These are phyloP conservation scores for Cistogaster globosa DNA, from an alignment of 2,888 invertebrate species.

Conservation along the genomic window DNA sequence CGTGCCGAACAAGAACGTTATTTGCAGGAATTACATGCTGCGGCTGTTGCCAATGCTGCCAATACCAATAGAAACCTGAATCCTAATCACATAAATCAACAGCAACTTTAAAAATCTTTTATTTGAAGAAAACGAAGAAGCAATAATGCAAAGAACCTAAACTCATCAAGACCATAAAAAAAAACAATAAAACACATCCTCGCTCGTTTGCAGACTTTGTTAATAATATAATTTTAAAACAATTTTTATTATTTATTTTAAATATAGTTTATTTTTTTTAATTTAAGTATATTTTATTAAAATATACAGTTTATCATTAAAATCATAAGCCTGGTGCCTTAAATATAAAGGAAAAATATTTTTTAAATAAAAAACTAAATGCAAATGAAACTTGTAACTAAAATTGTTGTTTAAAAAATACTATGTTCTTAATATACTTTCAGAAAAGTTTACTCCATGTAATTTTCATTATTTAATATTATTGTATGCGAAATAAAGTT, in stretches of 20 bases:
- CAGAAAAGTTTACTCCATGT: no score
- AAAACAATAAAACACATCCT: slow-evolving; percentile 60
- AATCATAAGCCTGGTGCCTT: slow-evolving; percentile 57
- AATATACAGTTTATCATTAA: slow-evolving; percentile 7
- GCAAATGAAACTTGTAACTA: not conserved
- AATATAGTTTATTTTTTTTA: slow-evolving; percentile 50
- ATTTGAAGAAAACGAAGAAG: not conserved
- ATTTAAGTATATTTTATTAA: slow-evolving; percentile 11
- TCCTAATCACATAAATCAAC: slow-evolving; percentile 61
- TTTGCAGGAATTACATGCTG: slow-evolving; percentile 75
- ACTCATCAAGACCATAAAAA: slow-evolving; percentile 26
- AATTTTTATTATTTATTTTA: slow-evolving; percentile 56
- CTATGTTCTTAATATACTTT: no score
- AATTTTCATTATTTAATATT: no score
- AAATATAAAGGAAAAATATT: slow-evolving; percentile 10
- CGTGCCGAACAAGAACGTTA: slow-evolving; percentile 80
- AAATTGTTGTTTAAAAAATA: no score
- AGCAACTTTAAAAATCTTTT: slow-evolving; percentile 59
- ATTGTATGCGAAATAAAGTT: no score
- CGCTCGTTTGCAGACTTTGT: slow-evolving; percentile 69
- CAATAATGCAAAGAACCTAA: not conserved
- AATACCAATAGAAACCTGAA: slow-evolving; percentile 56
- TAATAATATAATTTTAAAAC: slow-evolving; percentile 48
- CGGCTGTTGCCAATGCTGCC: slow-evolving; percentile 54
- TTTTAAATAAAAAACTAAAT: slow-evolving; percentile 12